Conservation (phyloP, 2,888 invertebrate genomes). For the Synergus japonicus region DNA sequence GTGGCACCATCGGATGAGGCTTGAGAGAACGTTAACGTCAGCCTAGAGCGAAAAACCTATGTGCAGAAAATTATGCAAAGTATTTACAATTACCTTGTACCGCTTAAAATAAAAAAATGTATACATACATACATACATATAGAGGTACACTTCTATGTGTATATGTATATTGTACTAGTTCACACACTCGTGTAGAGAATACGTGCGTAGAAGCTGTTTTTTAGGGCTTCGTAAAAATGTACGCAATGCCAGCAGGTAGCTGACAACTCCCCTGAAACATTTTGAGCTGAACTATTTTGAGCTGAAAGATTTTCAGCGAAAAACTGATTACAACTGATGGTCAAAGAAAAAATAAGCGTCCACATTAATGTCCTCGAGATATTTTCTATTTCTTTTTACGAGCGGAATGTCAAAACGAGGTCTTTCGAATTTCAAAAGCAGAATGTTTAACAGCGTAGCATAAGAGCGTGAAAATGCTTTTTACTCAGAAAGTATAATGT, state of each 20-base stretch:
- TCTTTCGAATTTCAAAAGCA: background rate
- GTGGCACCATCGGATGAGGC: background rate
- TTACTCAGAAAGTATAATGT: too few relatives aligned
- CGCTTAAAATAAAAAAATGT: conserved; percentile 46
- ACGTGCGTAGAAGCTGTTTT: conserved; percentile 58
- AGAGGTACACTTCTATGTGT: conserved; percentile 42
- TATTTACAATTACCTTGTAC: conserved; percentile 47
- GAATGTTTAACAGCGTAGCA: background rate
- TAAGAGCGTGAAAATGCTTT: too few relatives aligned
- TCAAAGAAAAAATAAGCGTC: background rate
- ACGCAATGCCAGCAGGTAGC: conserved; percentile 46
- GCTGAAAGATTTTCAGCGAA: background rate
- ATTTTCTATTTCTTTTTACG: background rate
- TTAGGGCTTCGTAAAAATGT: conserved; percentile 57
- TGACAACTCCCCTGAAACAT: conserved; percentile 45
- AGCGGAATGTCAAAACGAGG: background rate
- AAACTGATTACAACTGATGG: too few relatives aligned
- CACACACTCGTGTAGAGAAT: conserved; percentile 55
- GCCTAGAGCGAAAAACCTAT: conserved; percentile 7
- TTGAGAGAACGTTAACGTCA: background rate
- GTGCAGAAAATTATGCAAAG: conserved; percentile 44
- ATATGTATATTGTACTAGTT: conserved; percentile 49
- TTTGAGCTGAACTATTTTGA: too few relatives aligned
- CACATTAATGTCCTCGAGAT: background rate
- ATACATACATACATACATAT: conserved; percentile 40